Conservation (phyloP, 2,888 invertebrate species). For the Noctua fimbriata region DNA sequence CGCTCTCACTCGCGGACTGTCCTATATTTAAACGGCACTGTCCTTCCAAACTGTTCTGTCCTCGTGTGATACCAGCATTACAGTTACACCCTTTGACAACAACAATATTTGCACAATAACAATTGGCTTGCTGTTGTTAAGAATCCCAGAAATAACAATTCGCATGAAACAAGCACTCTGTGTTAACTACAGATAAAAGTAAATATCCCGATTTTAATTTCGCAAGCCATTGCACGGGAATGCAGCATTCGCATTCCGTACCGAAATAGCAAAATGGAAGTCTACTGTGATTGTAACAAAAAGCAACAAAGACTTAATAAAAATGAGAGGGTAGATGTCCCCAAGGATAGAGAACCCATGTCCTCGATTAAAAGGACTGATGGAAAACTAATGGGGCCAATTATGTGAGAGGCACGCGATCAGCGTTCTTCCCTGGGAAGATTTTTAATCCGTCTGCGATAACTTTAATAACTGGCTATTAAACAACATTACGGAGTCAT, state of each 20-base stretch:
- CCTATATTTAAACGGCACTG: too few species aligned
- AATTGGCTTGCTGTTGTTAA: slow-evolving; percentile 11
- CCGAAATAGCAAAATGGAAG: slow-evolving; percentile 28
- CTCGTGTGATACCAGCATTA: too few species aligned
- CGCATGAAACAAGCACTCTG: slow-evolving; percentile 8
- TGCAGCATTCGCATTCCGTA: slow-evolving; percentile 45
- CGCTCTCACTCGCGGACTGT: too few species aligned
- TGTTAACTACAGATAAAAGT: slow-evolving; percentile 32
- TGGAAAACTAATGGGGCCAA: slow-evolving; percentile 78
- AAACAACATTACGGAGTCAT: slow-evolving; percentile 19
- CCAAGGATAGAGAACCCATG: slow-evolving; percentile 38
- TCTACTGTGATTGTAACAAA: slow-evolving; percentile 21
- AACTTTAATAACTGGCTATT: slow-evolving; percentile 54
- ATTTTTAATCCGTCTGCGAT: slow-evolving; percentile 48
- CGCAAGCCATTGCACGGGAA: slow-evolving; percentile 46
- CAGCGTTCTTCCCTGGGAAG: slow-evolving; percentile 46
- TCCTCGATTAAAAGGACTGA: slow-evolving; percentile 70
- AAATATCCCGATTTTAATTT: slow-evolving; percentile 53
- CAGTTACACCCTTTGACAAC: not conserved
- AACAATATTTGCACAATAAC: slow-evolving; percentile 8
- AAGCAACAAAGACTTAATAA: slow-evolving; percentile 23
- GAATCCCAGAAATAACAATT: slow-evolving; percentile 33
- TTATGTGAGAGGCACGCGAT: slow-evolving; percentile 58
- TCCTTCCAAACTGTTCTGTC: too few species aligned
- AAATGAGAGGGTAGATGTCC: slow-evolving; percentile 17